A percentile compares a stretch with the other conserved stretches of the same genome.
Conservation (phyloP, 1,140 invertebrate species). For the Drosophila kepulauana region DNA sequence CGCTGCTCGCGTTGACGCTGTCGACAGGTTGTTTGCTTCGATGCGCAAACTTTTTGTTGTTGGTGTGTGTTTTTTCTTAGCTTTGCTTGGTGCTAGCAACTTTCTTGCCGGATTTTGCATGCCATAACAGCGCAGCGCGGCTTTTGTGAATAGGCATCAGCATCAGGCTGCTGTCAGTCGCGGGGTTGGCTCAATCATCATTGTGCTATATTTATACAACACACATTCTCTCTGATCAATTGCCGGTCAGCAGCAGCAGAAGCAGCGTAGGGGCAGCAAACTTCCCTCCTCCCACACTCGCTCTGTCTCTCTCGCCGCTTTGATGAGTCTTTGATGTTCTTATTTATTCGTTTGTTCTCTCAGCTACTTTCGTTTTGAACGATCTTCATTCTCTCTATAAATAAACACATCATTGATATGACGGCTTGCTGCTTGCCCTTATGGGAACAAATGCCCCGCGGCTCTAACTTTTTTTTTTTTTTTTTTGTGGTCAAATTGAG, state of each 20-base stretch:
- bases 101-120: constrained; percentile 80
- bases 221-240: constrained; percentile 31
- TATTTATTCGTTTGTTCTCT: not conserved
- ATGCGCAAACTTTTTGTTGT: constrained; percentile 68
- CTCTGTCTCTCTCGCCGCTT: constrained; percentile 9
- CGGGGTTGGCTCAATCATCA: constrained; percentile 25
- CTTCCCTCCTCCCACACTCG: constrained; percentile 15
- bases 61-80: constrained; percentile 3
- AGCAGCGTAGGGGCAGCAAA: no score
- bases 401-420: constrained; percentile 24
- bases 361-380: constrained; percentile 37
- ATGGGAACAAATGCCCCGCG: constrained; percentile 6
- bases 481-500: constrained; percentile 36
- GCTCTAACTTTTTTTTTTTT: not conserved
- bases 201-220: constrained; percentile 52
- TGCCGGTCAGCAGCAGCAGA: constrained; percentile 17
- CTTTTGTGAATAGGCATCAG: constrained; percentile 16
- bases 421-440: constrained; percentile 29
- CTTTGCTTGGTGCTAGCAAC: constrained; percentile 45
- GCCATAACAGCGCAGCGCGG: constrained; percentile 43
- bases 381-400: constrained; percentile 17
- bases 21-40: constrained; percentile 65
- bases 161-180: constrained; percentile 15
- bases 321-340: constrained; percentile 51
- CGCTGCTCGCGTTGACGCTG: constrained; percentile 16